Evolutionary conservation across 2,888 invertebrate genomes (phyloP).

Genomic region (Teleogryllus oceanicus): DNA sequence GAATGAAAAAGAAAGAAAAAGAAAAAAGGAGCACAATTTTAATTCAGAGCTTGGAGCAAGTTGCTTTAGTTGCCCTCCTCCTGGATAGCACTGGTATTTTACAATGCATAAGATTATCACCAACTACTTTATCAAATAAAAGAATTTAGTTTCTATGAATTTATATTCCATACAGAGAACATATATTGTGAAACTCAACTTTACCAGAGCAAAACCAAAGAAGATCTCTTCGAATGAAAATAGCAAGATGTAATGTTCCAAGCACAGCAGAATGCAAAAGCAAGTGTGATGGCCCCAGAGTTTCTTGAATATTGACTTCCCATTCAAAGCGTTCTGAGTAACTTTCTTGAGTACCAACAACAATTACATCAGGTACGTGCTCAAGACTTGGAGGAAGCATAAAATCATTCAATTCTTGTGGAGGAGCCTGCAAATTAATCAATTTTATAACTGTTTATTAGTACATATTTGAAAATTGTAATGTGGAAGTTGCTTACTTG

Average conservation of each 20-base stretch:
- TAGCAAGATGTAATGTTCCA: conserved; percentile 82
- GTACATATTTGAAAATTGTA: not conserved
- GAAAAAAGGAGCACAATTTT: no score
- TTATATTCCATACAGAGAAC: no score
- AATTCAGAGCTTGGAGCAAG: no score
- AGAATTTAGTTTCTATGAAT: no score
- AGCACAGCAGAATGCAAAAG: conserved; percentile 80
- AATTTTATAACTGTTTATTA: not conserved
- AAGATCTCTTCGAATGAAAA: conserved; percentile 86
- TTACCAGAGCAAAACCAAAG: conserved; percentile 89
- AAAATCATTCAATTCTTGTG: conserved; percentile 76
- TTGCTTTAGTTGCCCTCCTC: no score
- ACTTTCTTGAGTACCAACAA: conserved; percentile 91
- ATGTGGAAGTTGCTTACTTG: conserved; percentile 60
- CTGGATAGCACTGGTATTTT: no score
- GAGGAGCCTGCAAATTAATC: conserved; percentile 51
- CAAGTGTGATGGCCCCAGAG: conserved; percentile 89
- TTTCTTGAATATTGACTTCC: conserved; percentile 88
- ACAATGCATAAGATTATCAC: no score
- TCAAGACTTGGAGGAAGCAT: conserved; percentile 80
- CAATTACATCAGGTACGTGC: conserved; percentile 86
- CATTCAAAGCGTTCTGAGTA: conserved; percentile 82
- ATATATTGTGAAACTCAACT: no score
- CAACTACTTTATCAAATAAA: no score
- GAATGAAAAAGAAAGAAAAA: no score